These are phyloP conservation scores for Rhingia rostrata DNA, from an alignment of 2,888 invertebrate species.

Conservation along the genomic window DNA sequence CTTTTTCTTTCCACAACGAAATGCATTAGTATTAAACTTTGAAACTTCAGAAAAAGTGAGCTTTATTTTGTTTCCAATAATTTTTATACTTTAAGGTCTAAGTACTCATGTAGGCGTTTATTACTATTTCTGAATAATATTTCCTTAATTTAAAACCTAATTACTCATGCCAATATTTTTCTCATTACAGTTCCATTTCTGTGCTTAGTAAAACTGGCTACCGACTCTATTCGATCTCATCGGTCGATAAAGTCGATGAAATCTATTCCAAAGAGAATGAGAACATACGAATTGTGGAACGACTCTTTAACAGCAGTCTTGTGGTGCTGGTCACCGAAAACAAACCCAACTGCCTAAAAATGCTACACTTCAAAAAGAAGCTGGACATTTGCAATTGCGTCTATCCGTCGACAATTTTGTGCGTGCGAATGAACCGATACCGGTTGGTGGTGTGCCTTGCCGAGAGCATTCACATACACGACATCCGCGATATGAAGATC, in stretches of 20 bases:
- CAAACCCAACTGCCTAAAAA: constrained; percentile 82
- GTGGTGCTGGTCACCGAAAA: constrained; percentile 82
- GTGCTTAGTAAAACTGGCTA: constrained; percentile 80
- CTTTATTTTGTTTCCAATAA: not conserved
- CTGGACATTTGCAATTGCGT: constrained; percentile 83
- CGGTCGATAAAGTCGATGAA: constrained; percentile 81
- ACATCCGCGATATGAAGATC: constrained; percentile 83
- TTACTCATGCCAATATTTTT: not conserved
- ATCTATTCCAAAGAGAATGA: constrained; percentile 82
- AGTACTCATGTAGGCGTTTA: too few species aligned
- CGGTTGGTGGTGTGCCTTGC: constrained; percentile 81
- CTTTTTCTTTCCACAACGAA: too few species aligned
- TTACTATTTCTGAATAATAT: too few species aligned
- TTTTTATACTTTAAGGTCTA: too few species aligned
- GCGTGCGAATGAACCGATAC: constrained; percentile 82
- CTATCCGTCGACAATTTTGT: constrained; percentile 81
- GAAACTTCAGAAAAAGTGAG: too few species aligned
- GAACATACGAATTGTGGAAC: constrained; percentile 81
- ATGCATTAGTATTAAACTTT: too few species aligned
- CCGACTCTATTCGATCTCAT: constrained; percentile 80
- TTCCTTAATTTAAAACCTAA: too few species aligned
- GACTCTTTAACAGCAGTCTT: constrained; percentile 82
- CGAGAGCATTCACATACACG: constrained; percentile 82
- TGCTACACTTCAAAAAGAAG: constrained; percentile 83
- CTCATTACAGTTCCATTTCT: constrained; percentile 79